Evolutionary conservation across 2,113 vertebrate species (phyloP).

Genomic region (Odocoileus virginianus): DNA sequence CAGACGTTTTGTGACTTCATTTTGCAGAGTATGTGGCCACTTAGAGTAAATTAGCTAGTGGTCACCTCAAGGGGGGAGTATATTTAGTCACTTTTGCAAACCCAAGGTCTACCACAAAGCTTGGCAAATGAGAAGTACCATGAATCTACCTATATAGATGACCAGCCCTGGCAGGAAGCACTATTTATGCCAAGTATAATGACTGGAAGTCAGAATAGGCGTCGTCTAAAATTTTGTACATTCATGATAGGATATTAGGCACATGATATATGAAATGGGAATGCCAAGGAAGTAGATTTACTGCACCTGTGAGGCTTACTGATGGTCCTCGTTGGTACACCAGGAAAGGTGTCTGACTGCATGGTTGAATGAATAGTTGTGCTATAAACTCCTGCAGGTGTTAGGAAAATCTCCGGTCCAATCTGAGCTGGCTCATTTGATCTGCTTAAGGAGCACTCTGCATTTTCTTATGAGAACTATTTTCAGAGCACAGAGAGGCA

Average conservation of each 20-base stretch:
- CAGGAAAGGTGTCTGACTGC: neutral
- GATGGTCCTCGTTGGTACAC: neutral
- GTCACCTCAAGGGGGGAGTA: neutral
- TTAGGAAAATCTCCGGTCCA: neutral
- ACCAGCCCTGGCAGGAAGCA: neutral
- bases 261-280: neutral
- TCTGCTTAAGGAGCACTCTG: neutral
- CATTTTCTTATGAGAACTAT: neutral
- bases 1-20: fast-evolving
- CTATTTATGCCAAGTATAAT: neutral
- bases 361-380: neutral
- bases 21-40: too few species aligned
- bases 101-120: neutral
- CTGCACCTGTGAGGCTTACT: neutral
- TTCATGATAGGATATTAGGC: neutral
- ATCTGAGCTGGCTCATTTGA: neutral
- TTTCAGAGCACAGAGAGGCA: neutral
- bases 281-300: neutral
- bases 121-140: neutral
- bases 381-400: neutral
- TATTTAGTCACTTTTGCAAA: neutral
- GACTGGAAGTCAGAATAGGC: neutral
- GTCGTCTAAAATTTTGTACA: neutral
- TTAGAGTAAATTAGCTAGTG: neutral
- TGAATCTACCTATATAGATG: neutral